Conservation (phyloP, 2,113 vertebrate genomes). For the Regulus satrapa region DNA sequence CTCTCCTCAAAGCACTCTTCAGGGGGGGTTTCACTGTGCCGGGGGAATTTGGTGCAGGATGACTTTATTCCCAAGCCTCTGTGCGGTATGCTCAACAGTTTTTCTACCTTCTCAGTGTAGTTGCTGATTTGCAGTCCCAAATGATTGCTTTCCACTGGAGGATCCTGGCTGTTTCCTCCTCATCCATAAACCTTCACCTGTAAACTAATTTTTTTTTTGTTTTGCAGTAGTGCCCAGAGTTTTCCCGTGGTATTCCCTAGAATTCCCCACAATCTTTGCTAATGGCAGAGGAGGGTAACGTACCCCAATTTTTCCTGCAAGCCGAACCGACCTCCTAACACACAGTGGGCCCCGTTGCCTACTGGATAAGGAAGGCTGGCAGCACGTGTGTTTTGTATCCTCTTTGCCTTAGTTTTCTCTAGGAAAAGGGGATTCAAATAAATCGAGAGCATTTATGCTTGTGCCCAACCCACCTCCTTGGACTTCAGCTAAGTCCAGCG, state of each 20-base stretch:
- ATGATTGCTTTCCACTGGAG: not conserved
- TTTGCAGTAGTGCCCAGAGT: not conserved
- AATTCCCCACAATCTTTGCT: not conserved
- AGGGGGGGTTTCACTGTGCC: not conserved
- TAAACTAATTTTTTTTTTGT: not conserved
- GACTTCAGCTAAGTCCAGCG: not conserved
- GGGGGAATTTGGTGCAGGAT: not conserved
- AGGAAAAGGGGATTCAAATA: not conserved
- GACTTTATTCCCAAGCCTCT: not conserved
- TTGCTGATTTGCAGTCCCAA: not conserved
- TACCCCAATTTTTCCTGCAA: not conserved
- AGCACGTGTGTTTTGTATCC: not conserved
- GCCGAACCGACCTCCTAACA: rapidly evolving
- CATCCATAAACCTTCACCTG: not conserved
- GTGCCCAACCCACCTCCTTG: rapidly evolving
- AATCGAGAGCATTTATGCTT: not conserved
- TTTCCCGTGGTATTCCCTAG: not conserved
- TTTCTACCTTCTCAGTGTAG: not conserved
- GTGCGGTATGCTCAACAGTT: not conserved
- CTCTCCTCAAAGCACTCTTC: not conserved
- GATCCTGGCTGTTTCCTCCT: not conserved
- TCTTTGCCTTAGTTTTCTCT: not conserved
- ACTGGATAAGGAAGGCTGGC: not conserved
- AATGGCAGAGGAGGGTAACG: not conserved
- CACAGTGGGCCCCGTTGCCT: not conserved